Conservation (phyloP, 2,113 vertebrate species). For the Sisor rabdophorus region DNA sequence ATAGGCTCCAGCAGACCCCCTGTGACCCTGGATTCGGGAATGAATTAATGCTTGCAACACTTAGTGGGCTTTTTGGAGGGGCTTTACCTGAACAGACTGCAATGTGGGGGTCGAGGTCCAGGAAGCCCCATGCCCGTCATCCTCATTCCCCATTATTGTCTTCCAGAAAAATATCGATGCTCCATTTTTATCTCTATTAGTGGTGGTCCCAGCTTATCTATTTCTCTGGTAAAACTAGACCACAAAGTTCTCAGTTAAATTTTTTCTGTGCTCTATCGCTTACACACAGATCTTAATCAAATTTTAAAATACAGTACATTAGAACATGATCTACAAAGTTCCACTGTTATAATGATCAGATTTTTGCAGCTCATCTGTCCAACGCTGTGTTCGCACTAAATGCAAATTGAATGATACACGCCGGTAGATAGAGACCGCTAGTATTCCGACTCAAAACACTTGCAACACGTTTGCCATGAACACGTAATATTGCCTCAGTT, state of each 20-base stretch:
- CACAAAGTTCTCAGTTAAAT: constrained; percentile 33
- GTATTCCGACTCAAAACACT: no score
- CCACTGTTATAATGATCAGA: constrained; percentile 7
- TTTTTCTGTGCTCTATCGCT: no score
- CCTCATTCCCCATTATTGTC: constrained; percentile 66
- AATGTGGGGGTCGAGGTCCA: constrained; percentile 69
- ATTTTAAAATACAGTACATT: constrained; percentile 16
- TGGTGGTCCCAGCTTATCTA: constrained; percentile 43
- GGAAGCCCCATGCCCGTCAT: constrained; percentile 66
- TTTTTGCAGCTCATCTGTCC: not conserved
- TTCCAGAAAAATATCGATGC: constrained; percentile 53
- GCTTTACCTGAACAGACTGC: constrained; percentile 71
- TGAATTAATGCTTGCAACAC: constrained; percentile 39
- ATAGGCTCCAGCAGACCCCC: no score
- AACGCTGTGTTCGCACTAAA: no score
- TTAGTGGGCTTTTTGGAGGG: constrained; percentile 70
- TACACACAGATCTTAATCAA: not conserved
- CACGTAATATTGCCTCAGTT: no score
- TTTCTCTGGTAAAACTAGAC: constrained; percentile 45
- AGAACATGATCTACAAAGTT: not conserved
- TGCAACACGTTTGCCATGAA: no score
- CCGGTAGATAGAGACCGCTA: no score
- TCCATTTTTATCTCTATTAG: constrained; percentile 37
- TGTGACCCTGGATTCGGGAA: no score
- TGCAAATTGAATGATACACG: no score